phyloP scores from a whole-genome alignment of 2,113 vertebrate genomes.

The Ovis canadensis region DNA sequence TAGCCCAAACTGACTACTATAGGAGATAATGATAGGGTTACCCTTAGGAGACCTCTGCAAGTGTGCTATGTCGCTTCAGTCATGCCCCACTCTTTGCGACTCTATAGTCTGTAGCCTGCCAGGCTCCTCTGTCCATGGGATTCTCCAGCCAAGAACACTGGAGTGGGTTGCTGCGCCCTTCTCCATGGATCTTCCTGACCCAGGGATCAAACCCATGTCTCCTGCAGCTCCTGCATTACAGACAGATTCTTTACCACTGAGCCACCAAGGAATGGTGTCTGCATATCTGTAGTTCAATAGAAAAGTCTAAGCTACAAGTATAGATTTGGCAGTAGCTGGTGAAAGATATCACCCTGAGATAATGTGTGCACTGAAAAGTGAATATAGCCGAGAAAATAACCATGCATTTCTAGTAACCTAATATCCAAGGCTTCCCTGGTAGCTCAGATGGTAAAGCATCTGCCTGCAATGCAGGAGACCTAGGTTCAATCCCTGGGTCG shows the following conservation, averaged over 20 bases:
- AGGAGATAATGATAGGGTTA: background rate
- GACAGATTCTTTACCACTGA: background rate
- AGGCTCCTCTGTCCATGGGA: background rate
- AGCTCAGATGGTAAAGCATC: too few relatives aligned
- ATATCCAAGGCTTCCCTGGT: background rate
- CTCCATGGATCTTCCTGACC: background rate
- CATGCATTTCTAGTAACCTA: background rate
- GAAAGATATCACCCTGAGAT: background rate
- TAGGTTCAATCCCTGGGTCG: fast-evolving
- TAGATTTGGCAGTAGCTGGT: background rate
- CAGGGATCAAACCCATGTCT: background rate
- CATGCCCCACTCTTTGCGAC: fast-evolving
- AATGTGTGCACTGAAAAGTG: background rate
- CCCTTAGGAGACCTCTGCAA: background rate
- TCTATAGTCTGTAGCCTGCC: background rate
- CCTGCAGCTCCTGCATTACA: background rate
- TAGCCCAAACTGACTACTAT: background rate
- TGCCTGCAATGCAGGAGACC: too few relatives aligned
- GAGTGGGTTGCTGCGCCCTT: background rate
- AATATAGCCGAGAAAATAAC: background rate
- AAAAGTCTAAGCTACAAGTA: background rate
- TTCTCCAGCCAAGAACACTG: background rate
- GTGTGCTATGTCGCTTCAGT: background rate
- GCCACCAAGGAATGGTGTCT: background rate
- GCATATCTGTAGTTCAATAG: background rate